A percentile compares a stretch with the other conserved stretches of the same genome.
Evolutionary conservation across 2,888 invertebrate species (phyloP).

Genomic region (Ectropis crepuscularia): DNA sequence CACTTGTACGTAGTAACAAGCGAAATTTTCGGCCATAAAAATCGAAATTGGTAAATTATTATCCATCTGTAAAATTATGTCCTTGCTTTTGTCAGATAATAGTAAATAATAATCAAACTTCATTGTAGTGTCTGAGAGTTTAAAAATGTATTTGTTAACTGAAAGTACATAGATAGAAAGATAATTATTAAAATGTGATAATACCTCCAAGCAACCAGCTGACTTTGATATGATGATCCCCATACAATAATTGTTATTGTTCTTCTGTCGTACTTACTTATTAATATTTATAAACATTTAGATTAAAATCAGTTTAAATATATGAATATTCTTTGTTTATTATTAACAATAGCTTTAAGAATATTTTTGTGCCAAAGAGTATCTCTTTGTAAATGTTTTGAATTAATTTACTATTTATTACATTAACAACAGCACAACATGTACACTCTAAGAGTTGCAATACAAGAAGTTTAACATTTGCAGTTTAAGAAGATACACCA

Average conservation of each 20-base stretch:
- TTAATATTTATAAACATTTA: conserved; percentile 7
- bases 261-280: neutral
- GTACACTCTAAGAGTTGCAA: conserved; percentile 64
- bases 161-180: neutral
- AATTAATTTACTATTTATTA: conserved; percentile 47
- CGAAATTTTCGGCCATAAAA: too few species aligned
- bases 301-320: conserved; percentile 19
- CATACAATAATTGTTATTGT: conserved; percentile 61
- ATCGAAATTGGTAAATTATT: too few species aligned
- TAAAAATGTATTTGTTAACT: neutral
- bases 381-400: conserved; percentile 22
- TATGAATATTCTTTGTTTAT: conserved; percentile 13
- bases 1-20: too few species aligned
- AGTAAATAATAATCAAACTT: too few species aligned
- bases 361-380: conserved; percentile 49
- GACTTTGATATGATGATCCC: conserved; percentile 80
- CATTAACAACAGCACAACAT: conserved; percentile 56
- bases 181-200: neutral
- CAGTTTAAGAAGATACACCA: conserved; percentile 65
- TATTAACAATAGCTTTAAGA: conserved; percentile 18
- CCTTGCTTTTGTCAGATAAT: too few species aligned
- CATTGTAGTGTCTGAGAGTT: neutral
- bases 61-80: too few species aligned
- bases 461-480: conserved; percentile 61
- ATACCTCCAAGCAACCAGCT: conserved; percentile 71